Percentiles rank a stretch among this genome's conserved stretches.
Conservation (phyloP, 2,113 vertebrate species). For the Phalacrocorax pelagicus region DNA sequence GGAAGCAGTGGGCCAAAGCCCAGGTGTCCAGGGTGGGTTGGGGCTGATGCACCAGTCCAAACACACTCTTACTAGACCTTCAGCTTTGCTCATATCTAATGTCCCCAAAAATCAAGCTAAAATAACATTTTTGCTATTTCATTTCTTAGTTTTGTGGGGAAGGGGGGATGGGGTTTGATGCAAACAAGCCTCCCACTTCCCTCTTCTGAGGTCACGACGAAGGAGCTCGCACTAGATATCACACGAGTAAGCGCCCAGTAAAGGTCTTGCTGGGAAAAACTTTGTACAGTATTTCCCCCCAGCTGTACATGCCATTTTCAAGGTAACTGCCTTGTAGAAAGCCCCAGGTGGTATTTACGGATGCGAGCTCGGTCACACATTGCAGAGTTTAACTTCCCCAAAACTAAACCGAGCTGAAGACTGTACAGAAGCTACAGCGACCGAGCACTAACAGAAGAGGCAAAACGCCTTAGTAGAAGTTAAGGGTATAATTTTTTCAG, state of each 20-base stretch:
- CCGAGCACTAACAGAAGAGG: neutral
- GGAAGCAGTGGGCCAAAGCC: neutral
- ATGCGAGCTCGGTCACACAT: accelerated
- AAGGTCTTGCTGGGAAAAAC: neutral
- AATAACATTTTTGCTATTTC: neutral
- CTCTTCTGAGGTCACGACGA: accelerated
- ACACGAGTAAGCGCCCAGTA: neutral
- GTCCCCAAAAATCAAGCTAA: neutral
- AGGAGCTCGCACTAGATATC: neutral
- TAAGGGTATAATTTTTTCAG: neutral
- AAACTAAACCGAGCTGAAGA: neutral
- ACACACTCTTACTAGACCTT: too few species aligned
- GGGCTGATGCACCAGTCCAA: neutral
- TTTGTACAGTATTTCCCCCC: neutral
- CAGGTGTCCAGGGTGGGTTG: accelerated
- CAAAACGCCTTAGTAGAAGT: accelerated
- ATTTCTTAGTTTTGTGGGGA: accelerated
- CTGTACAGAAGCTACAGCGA: neutral
- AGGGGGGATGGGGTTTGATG: neutral
- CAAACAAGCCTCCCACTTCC: neutral
- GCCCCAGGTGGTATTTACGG: neutral
- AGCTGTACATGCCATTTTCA: neutral
- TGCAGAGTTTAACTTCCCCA: neutral
- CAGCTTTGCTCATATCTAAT: neutral
- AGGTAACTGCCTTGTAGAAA: neutral